These are phyloP conservation scores for Poicephalus gulielmi DNA, from an alignment of 2,113 vertebrate species.

Conservation along the genomic window DNA sequence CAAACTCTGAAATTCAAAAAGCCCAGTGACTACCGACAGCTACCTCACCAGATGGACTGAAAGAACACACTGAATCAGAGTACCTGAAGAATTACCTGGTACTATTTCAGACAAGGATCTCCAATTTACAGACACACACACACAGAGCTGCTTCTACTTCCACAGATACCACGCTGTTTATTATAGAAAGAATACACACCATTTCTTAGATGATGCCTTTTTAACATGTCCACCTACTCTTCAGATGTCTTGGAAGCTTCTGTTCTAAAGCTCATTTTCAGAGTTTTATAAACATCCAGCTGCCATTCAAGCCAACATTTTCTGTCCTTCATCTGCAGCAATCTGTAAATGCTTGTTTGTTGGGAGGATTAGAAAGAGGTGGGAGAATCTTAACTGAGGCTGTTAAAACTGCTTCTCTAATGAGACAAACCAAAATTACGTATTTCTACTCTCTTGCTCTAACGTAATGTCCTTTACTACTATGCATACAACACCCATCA, in stretches of 20 bases:
- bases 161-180: background rate
- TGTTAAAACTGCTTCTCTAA: background rate
- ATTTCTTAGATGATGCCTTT: background rate
- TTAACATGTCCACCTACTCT: background rate
- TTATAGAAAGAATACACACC: background rate
- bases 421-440: background rate
- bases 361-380: background rate
- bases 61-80: background rate
- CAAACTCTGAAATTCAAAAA: background rate
- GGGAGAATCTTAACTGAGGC: background rate
- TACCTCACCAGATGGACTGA: background rate
- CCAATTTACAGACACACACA: background rate
- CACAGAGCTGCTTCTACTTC: background rate
- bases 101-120: background rate
- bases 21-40: background rate
- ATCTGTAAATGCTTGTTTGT: background rate
- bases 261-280: background rate
- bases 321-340: background rate
- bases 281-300: background rate
- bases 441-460: background rate
- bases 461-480: background rate
- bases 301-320: background rate
- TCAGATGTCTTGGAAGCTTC: conserved; percentile 2
- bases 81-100: background rate
- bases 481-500: background rate